A percentile compares a stretch with the other conserved stretches of the same genome.
Conservation (phyloP, 2,888 invertebrate genomes). For the Bembecia ichneumoniformis region DNA sequence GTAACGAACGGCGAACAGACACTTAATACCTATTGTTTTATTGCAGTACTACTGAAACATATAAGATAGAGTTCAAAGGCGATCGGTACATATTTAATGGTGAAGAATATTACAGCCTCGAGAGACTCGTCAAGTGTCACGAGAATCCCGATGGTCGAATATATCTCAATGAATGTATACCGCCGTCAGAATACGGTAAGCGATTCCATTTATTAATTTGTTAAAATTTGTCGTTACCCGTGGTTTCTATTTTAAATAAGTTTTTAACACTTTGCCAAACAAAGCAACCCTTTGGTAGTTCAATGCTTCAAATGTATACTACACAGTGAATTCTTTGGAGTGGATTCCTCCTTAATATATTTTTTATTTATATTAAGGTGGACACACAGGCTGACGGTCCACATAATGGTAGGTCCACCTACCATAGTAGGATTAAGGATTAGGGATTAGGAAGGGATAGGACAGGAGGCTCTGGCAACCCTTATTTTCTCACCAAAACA, state of each 20-base stretch:
- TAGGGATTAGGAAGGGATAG: no score
- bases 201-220: neutral
- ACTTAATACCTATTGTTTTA: conserved; percentile 1
- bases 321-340: no score
- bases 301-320: no score
- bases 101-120: conserved; percentile 76
- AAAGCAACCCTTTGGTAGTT: no score
- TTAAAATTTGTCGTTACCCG: neutral
- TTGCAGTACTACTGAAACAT: conserved; percentile 77
- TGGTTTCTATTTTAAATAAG: conserved; percentile 1
- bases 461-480: no score
- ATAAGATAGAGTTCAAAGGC: conserved; percentile 73
- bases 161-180: conserved; percentile 81
- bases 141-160: conserved; percentile 74
- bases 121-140: conserved; percentile 75
- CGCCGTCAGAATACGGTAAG: conserved; percentile 89
- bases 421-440: no score
- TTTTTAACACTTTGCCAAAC: conserved; percentile 16
- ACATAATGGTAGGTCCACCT: no score
- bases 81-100: conserved; percentile 65
- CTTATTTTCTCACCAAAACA: no score
- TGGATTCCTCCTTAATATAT: no score
- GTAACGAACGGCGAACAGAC: no score
- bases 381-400: no score
- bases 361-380: no score